Evolutionary conservation across 1,140 invertebrate genomes (phyloP), one percentile per base, ranked within the genome.

Genomic region (Sogatella furcifera): DNA sequence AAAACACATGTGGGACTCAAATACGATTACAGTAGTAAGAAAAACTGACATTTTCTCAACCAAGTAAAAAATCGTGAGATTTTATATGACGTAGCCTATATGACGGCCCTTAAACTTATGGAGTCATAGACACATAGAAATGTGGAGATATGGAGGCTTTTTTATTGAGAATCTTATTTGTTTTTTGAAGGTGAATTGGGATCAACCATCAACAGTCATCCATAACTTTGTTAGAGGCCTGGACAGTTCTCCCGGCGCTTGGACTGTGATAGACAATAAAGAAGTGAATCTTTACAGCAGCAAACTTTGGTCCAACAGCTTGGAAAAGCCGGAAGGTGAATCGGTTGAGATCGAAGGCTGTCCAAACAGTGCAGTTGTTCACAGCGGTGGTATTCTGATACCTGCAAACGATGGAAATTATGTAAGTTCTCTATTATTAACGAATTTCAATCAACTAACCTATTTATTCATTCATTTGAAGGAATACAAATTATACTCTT

Each of bases 141-240:
- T n/a, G n/a, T n/a, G n/a, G n/a, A n/a, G n/a, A n/a, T n/a, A n/a
- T n/a, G 2, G 24, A 28, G 6, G 6, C 11, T 8, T 38, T 38
- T 10, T 38, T 8, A 11, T 38, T 49, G 5, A 1, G 13, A 21
- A 31, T 31, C 5, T 46, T 49, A 49, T 43, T 15, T 43, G 52
- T 38, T 65, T 52, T 64, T 60, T 69, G 57, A 64, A 89, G 81
- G 81, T 96, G 52, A 81, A 92, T 61, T 90, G 85, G 81, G 76
- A 78, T 0, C 83, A 88, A 74, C 72, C 76, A 22, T 81, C 85
- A 14, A 43, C 79, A 56, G 71, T 81, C 62, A 75, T 97, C 8
- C 95, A 97, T 72, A 90, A 98, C 75, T 98, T 97, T 68, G 92
- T 98, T 60, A 77, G 95, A 42, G 95, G 91, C 2, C 77, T 95